phyloP scores from a whole-genome alignment of 2,113 vertebrate species.

The Miniopterus natalensis region DNA sequence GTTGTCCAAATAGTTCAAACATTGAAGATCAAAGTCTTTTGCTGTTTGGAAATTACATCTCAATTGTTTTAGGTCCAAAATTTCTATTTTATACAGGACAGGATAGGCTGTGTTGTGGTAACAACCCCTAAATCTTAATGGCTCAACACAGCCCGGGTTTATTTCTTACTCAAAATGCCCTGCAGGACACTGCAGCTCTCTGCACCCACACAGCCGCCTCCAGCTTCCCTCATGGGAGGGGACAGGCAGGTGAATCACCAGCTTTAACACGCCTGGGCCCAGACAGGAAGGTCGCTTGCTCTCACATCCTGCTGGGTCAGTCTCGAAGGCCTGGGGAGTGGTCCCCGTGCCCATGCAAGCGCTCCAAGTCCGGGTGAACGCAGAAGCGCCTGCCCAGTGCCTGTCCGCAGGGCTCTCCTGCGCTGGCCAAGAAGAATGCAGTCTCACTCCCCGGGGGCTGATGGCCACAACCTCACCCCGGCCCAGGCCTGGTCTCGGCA shows the following conservation, averaged over 20 bases:
- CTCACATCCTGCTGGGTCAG: background rate
- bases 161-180: background rate
- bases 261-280: background rate
- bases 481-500: background rate
- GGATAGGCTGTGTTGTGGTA: background rate
- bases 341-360: background rate
- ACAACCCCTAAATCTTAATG: background rate
- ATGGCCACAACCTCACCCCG: background rate
- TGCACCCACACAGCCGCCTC: background rate
- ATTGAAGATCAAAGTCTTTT: background rate
- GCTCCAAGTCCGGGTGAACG: background rate
- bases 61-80: background rate
- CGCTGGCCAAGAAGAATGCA: background rate
- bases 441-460: background rate
- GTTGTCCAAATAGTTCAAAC: background rate
- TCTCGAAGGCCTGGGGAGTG: accelerated
- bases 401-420: background rate
- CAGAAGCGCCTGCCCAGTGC: too few relatives aligned
- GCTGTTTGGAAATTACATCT: background rate
- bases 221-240: background rate
- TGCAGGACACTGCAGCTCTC: background rate
- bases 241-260: background rate
- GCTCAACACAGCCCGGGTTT: background rate
- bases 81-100: background rate
- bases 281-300: background rate